Base-by-base conservation (phyloP, 2,797 vertebrate genomes). In the Acanthurus lineatus region DNA sequence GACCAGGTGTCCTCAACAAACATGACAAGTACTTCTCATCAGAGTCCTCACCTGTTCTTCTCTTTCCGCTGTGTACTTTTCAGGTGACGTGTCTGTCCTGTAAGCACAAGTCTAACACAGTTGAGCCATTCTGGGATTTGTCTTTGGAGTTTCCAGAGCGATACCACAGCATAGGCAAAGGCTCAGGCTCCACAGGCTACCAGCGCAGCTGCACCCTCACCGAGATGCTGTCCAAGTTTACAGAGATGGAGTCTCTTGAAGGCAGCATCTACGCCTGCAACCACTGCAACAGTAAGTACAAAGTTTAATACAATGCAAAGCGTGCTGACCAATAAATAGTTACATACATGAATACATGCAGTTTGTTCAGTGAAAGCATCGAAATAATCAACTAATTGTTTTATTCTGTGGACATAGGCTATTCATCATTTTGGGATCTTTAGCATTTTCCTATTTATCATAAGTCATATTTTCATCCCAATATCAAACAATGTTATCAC, bases 61-160 rank as follows among this genome's bases (percentile, higher is more conserved):
- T 45, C 40, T 22, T 5, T 58, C 20, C 9, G 1, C 14, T 64
- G 12, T 76, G 4, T 72, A 1, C 49, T 45, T 86, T 85, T 59
- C 28, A 99, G 98, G 98, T 99, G 89, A 99, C 98, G 6, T 99
- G 98, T 93, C 89, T 98, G 91, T 97, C 98, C 5, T 99, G 98
- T 93, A 97, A 97, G 96, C 96, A 97, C 95, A 99, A 99, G 94
- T 99, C 98, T 16, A 97, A 99, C 95, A 99, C 98, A 0, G 96
- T 99, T 52, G 98, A 99, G 93, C 98, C 98, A n/a, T 99, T 99
- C 82, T 99, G 98, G 98, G 98, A 99, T 92, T 93, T 99, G 67
- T 99, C 98, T 54, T 89, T 99, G 94, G 98, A 99, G 88, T 99
- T 99, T 89, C 98, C 98, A 0, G 97, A 99, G 92, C 96, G 98